These are phyloP conservation scores for Drosophila arawakana DNA, from an alignment of 1,140 invertebrate genomes.

Conservation along the genomic window DNA sequence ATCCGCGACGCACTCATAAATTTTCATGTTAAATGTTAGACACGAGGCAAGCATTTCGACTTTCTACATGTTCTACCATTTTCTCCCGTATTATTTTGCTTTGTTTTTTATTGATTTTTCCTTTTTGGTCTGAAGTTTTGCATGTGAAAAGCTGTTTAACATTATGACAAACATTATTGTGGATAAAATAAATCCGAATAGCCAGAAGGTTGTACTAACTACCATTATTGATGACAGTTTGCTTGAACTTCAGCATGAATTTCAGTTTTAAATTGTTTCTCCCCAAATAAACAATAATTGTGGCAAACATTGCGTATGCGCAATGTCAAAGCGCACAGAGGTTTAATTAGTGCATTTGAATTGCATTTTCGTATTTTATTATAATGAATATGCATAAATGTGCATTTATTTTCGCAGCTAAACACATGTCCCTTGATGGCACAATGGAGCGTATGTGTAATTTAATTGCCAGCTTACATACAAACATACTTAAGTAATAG, in stretches of 20 bases:
- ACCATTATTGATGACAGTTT: conserved; percentile 5
- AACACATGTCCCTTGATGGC: neutral
- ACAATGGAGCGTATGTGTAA: conserved; percentile 9
- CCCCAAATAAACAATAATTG: too few species aligned
- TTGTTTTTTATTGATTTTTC: conserved; percentile 19
- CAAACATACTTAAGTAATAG: conserved; percentile 3
- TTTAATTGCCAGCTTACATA: conserved; percentile 10
- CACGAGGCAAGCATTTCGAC: conserved; percentile 23
- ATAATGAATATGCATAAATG: neutral
- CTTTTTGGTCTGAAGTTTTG: conserved; percentile 1
- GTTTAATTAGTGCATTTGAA: conserved; percentile 19
- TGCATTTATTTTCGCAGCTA: conserved; percentile 1
- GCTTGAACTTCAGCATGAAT: conserved; percentile 4
- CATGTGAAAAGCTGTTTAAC: conserved; percentile 16
- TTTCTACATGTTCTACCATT: neutral
- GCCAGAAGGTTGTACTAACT: conserved; percentile 8
- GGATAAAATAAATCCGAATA: conserved; percentile 6
- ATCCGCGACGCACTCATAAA: conserved; percentile 33
- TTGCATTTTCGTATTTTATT: conserved; percentile 1
- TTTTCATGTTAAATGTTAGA: conserved; percentile 37
- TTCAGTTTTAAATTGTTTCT: conserved; percentile 4
- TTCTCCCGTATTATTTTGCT: neutral
- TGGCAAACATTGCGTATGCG: neutral
- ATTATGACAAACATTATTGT: conserved; percentile 13
- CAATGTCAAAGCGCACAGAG: neutral